Base-by-base conservation (phyloP, 2,797 vertebrate genomes). In the Pagetopsis macropterus region DNA sequence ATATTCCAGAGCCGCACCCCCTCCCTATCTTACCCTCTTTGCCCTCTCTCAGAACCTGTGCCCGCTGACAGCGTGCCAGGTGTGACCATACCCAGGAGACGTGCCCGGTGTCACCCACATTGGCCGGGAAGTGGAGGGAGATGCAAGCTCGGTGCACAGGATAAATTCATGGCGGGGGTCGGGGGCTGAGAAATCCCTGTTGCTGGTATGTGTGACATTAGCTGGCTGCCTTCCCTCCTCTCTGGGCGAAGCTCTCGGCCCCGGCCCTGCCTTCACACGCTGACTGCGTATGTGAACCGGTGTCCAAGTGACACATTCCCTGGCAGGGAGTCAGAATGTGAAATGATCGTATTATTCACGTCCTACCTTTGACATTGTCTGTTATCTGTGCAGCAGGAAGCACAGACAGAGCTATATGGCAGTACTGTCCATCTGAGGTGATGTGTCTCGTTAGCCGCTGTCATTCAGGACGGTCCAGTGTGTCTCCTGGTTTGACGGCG, bases 301-400 rank as follows among this genome's bases (percentile, higher is more conserved):
- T 92, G 92, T 93, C 93, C 85, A 71, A 87, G 87, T 91, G 87
- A 92, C 90, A 91, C 69, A 79, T 79, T 89, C 86, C 87, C 89
- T 94, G 93, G 93, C 93, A 93, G 87, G 69, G 87, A 92, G 79
- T 92, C 88, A 83, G 93, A 94, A 94, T 94, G 90, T 84, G 87
- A 93, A 94, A 92, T 89, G 81, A 81, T 85, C n/a, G 59, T 87
- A 91, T 92, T 90, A 92, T 93, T 92, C 90, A 91, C 82, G 88
- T 88, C 89, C 87, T 92, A 89, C 87, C 90, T 91, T 89, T 94
- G 92, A 94, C 93, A 92, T 92, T 93, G 92, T 87, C 84, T 88
- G 83, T 87, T 86, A 69, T 83, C 83, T 65, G 78, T 76, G 77
- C 77, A 62, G 74, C 72, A 45, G 49, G 81, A 70, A 69, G 76